Evolutionary conservation across 2,888 invertebrate genomes (phyloP).

Genomic region (Napeogenes inachia): DNA sequence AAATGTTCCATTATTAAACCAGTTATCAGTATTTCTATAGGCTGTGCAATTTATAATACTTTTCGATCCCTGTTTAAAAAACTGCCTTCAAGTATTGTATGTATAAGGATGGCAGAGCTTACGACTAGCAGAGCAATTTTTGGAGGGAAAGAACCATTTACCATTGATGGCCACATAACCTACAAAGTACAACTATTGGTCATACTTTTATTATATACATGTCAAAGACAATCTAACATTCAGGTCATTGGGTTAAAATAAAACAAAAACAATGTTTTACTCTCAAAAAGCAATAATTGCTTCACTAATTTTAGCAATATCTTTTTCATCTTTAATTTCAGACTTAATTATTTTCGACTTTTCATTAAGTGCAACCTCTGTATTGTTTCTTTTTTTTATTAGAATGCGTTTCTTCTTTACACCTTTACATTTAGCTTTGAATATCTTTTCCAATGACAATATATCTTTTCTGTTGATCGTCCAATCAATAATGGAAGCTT

Average conservation of each 20-base stretch:
- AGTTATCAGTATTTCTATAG: too few relatives aligned
- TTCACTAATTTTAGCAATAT: constrained; percentile 29
- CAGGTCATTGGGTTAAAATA: neutral
- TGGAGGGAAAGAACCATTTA: too few relatives aligned
- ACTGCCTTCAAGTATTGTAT: too few relatives aligned
- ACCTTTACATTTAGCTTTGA: constrained; percentile 66
- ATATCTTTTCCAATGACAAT: constrained; percentile 79
- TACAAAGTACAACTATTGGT: too few relatives aligned
- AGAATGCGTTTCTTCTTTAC: constrained; percentile 64
- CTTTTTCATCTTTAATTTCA: constrained; percentile 49
- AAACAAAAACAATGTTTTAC: constrained; percentile 4
- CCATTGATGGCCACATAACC: too few relatives aligned
- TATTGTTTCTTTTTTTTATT: constrained; percentile 53
- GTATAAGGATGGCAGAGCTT: too few relatives aligned
- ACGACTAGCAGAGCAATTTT: too few relatives aligned
- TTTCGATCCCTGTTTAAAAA: too few relatives aligned
- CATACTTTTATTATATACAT: too few relatives aligned
- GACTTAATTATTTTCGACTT: constrained; percentile 56
- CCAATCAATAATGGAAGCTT: constrained; percentile 80
- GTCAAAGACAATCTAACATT: neutral
- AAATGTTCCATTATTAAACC: too few relatives aligned
- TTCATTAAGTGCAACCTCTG: constrained; percentile 35
- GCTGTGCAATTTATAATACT: too few relatives aligned
- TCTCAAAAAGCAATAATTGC: constrained; percentile 3
- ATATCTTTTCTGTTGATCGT: constrained; percentile 80